These are phyloP conservation scores for Eulacestoma nigropectus DNA, from an alignment of 2,113 vertebrate species.

Conservation along the genomic window DNA sequence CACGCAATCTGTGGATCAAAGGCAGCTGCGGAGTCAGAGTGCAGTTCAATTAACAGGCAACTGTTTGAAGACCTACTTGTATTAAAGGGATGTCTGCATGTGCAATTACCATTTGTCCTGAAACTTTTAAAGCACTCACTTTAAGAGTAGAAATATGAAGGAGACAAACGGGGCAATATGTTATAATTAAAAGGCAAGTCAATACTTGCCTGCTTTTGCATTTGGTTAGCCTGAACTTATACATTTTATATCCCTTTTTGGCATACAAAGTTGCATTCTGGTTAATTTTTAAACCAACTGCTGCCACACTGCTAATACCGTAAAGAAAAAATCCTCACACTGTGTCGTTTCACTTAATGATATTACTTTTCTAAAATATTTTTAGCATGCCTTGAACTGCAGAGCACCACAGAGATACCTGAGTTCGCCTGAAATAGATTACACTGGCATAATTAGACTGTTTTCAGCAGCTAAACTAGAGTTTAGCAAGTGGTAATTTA, in stretches of 20 bases:
- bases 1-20: background rate
- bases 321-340: background rate
- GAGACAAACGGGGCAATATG: background rate
- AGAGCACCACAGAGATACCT: background rate
- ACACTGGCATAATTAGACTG: slow-evolving; percentile 2
- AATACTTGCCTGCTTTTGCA: background rate
- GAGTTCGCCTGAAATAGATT: background rate
- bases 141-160: background rate
- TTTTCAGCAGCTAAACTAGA: slow-evolving; percentile 27
- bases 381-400: background rate
- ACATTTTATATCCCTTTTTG: background rate
- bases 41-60: background rate
- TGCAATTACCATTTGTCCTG: background rate
- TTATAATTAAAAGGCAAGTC: slow-evolving; percentile 40
- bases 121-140: background rate
- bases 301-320: background rate
- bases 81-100: background rate
- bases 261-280: background rate
- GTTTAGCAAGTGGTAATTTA: slow-evolving; percentile 39
- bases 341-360: background rate
- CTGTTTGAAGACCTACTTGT: background rate
- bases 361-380: background rate
- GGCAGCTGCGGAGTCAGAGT: accelerated
- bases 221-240: background rate
- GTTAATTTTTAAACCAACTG: slow-evolving; percentile 18